Base-by-base conservation (phyloP, 2,888 invertebrate genomes). In the Leucoma salicis region DNA sequence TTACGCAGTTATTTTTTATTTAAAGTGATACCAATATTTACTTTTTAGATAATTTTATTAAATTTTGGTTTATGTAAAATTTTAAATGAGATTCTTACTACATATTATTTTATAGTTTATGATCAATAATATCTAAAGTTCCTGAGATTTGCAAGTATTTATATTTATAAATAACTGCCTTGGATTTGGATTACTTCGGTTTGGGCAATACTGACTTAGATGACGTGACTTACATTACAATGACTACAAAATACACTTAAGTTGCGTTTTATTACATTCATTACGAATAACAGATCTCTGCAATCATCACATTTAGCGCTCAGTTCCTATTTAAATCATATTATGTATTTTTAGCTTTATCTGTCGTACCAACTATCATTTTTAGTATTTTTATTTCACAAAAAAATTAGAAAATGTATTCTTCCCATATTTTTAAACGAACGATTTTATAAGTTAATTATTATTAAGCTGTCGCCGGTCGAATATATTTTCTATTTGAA, bases 301-400 rank as follows among this genome's bases (percentile, higher is more conserved):
- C 56, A 64, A 68, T 76, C 76, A 78, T 78, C 82, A 85, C 74
- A 63, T 62, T 54, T 60, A 77, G 86, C 88, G 83, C 85, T 83
- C 87, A 89, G 88, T 89, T 89, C 88, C 88, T 89, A 89, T 73
- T 83, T 87, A 88, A 85, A 68, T 82, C 82, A 78, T 83, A 78
- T 74, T 61, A 77, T 69, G 60, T 71, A 68, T 73, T 74, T 76
- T 79, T 81, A 86, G 83, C 70, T 75, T 76, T 81, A 82, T 73
- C 72, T 75, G 53, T 70, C 49, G 52, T 70, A 71, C 67, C n/a
- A 67, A 58, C 51, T 60, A 49, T 49, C 48, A 52, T 52, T 58
- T 53, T 53, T 54, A 47, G 60, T 46, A 45, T 45, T 48, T 54
- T 57, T 57, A 58, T 57, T 54, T 47, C 42, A 50, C n/a, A 38